Evolutionary conservation across 2,888 invertebrate genomes (phyloP), one percentile per base, ranked within the genome.

Genomic region (Sarcophaga carnaria): DNA sequence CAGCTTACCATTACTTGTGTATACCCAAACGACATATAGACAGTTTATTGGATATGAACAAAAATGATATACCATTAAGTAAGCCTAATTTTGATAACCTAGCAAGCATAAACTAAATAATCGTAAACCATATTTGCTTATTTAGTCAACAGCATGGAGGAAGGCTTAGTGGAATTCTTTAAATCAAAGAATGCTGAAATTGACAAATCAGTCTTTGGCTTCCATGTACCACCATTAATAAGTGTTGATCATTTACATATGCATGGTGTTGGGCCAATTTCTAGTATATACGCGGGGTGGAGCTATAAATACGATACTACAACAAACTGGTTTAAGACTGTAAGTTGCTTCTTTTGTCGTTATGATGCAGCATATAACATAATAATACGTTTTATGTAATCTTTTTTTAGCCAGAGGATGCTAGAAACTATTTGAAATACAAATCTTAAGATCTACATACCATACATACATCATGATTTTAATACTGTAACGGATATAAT

Each of bases 221-320:
- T 98, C 91, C 98, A 98, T 92, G 96, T 97, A 96, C 98, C 98
- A 0, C 98, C 98, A 0, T 98, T 98, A 93, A 95, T 96, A 83
- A 96, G 96, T 1, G 95, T 98, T 0, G 93, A 94, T 70, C 98
- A 98, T 93, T 88, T 93, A n/a, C 98, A 98, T 92, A 94, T 98
- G 81, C 98, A 99, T 90, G 95, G 96, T 0, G 98, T 98, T 77
- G 96, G 96, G 0, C 98, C 98, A 0, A 95, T 95, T 22, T 95
- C 95, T 0, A 95, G 96, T 85, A 97, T 98, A 96, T 94, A 95
- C 0, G 94, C 96, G 14, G 85, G 96, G 0, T 94, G 95, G 5
- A 94, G 95, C 80, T 89, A 95, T 86, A 95, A 97, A 87, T 98
- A 97, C 90, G 95, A 93, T 91, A 95, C 96, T n/a, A 94, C 96